A percentile compares a stretch with the other conserved stretches of the same genome.
These are phyloP conservation scores for Onychomys leucogaster DNA, from an alignment of 2,797 vertebrate species.

Conservation along the genomic window DNA sequence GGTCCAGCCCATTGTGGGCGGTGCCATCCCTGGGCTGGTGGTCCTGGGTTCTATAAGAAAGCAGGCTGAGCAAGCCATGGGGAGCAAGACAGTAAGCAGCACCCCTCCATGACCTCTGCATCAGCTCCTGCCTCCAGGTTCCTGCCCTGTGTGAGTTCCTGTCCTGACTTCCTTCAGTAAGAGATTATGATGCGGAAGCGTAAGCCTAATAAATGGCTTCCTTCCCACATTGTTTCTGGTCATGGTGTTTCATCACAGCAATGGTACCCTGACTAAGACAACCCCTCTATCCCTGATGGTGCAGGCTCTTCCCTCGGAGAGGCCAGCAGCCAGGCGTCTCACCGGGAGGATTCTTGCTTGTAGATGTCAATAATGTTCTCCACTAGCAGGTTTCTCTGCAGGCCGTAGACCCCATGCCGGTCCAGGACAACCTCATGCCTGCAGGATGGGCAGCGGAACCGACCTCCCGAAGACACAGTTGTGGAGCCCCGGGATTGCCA, in stretches of 20 bases:
- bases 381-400: constrained; percentile 95
- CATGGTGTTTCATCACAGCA: background rate
- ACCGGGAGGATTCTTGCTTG: constrained; percentile 93
- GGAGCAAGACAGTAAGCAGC: background rate
- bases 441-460: constrained; percentile 95
- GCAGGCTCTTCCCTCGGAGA: background rate
- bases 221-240: background rate
- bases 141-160: background rate
- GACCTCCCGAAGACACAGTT: constrained; percentile 86
- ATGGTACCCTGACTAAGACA: background rate
- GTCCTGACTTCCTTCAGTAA: background rate
- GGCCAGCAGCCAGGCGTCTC: constrained; percentile 1
- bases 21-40: background rate
- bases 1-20: background rate
- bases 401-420: constrained; percentile 93
- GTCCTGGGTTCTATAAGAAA: background rate
- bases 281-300: background rate
- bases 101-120: background rate
- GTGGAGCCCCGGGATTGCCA: constrained; percentile 92
- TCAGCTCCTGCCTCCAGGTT: background rate
- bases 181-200: background rate
- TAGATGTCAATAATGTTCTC: constrained; percentile 97
- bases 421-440: constrained; percentile 95
- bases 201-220: too few species aligned
- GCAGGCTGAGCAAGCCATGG: background rate